Base-by-base conservation (phyloP, 2,113 vertebrate genomes). In the Pseudolaguvia tuberculata region DNA sequence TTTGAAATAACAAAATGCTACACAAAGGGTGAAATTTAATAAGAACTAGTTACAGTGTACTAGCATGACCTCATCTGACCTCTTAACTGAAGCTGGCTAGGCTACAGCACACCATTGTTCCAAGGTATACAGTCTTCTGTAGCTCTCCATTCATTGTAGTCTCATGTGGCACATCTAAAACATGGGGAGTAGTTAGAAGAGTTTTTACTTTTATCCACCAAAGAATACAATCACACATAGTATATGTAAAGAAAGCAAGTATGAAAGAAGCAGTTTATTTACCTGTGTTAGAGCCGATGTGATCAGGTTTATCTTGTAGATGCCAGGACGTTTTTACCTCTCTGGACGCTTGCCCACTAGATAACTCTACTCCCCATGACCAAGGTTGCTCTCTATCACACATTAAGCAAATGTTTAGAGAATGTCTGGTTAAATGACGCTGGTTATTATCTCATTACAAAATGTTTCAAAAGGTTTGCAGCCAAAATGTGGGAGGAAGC, bases 331-430 rank as follows among this genome's bases (percentile, higher is more conserved):
- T 98, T 81, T 88, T 93, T 58, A 95, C 89, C 78, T 94, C 93
- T 78, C 90, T 91, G n/a, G 81, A 82, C 21, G 92, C 89, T 0
- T 91, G 92, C 20, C 93, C 92, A 74, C 93, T 94, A 12, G 86
- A 90, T 56, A 98, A 87, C 70, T 98, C 94, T 42, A 93, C 91
- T 66, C 88, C 91, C 96, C 97, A 98, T 14, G 90, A 59, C 20
- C 90, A 79, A 6, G 94, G 94, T 42, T 92, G 87, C 77, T 92
- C 92, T 72, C 96, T 99, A 81, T 73, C 13, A 75, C 25, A 71
- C 15, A 70, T 17, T 66, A 27, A 11, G 14, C 45, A 66, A 66
- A 27, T 0, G 7, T 63, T 45, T 63, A n/a, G 11, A 2, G n/a
- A 42, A n/a, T 14, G 21, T 7, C 42, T 18, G 15, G 45, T 18